A percentile compares a stretch with the other conserved stretches of the same genome.
phyloP scores from a whole-genome alignment of 2,113 vertebrate genomes.

The Peromyscus maniculatus region DNA sequence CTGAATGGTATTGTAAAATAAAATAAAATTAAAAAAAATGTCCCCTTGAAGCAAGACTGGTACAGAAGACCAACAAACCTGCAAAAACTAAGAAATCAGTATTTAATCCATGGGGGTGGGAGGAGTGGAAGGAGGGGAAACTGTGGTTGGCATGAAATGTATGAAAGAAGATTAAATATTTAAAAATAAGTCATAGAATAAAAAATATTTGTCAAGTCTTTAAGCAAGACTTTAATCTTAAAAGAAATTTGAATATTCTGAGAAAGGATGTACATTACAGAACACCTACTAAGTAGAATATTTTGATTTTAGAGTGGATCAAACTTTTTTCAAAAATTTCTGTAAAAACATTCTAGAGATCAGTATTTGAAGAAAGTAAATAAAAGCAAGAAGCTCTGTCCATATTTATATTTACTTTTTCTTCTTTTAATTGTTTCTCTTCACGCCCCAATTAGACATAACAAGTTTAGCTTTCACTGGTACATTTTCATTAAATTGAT shows the following conservation, averaged over 20 bases:
- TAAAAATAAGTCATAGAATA: neutral
- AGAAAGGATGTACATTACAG: too few species aligned
- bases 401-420: neutral
- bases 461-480: neutral
- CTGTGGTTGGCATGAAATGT: neutral
- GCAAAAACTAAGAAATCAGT: neutral
- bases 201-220: neutral
- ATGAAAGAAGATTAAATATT: neutral
- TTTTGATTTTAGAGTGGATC: too few species aligned
- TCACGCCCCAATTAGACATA: neutral
- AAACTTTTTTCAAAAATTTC: too few species aligned
- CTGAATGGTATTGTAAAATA: too few species aligned
- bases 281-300: too few species aligned
- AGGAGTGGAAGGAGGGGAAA: neutral
- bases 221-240: neutral
- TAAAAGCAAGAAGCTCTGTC: neutral
- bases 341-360: neutral
- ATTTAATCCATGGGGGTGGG: neutral
- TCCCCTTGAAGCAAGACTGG: neutral
- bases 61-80: neutral
- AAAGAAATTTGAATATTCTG: neutral
- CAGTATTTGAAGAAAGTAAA: neutral
- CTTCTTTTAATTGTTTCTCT: neutral
- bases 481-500: neutral
- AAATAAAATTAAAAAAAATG: neutral